Conservation (phyloP, 2,888 invertebrate species). For the Tholera decimalis region DNA sequence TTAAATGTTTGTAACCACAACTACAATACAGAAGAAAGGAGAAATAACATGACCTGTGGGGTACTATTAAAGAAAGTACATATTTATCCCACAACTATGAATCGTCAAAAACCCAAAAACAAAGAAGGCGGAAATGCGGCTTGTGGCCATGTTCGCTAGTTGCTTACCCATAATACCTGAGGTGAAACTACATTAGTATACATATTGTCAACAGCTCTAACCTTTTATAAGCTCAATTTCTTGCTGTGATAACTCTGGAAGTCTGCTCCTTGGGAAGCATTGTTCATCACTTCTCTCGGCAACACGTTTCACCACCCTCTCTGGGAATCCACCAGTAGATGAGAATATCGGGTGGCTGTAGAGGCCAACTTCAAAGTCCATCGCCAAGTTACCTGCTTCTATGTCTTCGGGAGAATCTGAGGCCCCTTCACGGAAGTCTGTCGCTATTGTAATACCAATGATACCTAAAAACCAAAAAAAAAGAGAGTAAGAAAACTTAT, state of each 20-base stretch:
- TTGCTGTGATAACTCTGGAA: slow-evolving; percentile 85
- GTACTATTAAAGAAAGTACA: too few species aligned
- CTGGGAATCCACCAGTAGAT: slow-evolving; percentile 87
- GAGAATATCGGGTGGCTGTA: slow-evolving; percentile 88
- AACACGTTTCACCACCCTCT: slow-evolving; percentile 81
- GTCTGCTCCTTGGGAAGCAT: slow-evolving; percentile 83
- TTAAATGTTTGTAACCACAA: too few species aligned
- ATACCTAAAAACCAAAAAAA: slow-evolving; percentile 64
- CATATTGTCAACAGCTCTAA: slow-evolving; percentile 37
- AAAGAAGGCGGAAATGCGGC: too few species aligned
- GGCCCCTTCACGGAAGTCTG: slow-evolving; percentile 77
- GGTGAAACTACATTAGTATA: neutral
- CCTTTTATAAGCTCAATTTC: slow-evolving; percentile 82
- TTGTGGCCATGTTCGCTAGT: neutral
- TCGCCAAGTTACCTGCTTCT: slow-evolving; percentile 74
- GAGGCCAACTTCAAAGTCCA: slow-evolving; percentile 81
- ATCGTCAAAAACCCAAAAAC: too few species aligned
- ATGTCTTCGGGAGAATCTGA: slow-evolving; percentile 74
- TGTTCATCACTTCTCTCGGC: slow-evolving; percentile 85
- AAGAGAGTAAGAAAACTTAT: too few species aligned
- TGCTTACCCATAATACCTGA: neutral
- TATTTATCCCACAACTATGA: too few species aligned
- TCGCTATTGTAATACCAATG: slow-evolving; percentile 81
- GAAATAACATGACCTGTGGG: too few species aligned
- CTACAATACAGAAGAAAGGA: too few species aligned